Conservation (phyloP, 2,888 invertebrate genomes). For the Phorcus lineatus region DNA sequence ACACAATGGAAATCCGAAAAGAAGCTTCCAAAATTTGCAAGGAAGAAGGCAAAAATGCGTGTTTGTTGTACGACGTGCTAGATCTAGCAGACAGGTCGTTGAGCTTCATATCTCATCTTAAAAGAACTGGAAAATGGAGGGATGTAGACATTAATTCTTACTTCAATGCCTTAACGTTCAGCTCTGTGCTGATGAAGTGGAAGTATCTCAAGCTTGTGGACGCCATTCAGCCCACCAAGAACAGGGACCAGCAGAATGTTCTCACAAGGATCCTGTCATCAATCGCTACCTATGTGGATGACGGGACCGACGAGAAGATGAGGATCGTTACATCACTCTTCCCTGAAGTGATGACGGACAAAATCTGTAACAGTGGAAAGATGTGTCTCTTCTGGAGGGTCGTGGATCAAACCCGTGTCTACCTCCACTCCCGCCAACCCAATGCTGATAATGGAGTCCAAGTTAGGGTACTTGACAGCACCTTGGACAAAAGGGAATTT, state of each 20-base stretch:
- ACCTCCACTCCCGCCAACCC: neutral
- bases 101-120: neutral
- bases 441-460: neutral
- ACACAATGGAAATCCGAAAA: neutral
- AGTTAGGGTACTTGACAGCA: neutral
- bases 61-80: neutral
- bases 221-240: neutral
- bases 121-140: neutral
- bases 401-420: neutral
- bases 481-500: neutral
- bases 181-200: neutral
- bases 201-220: neutral
- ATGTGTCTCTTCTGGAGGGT: constrained; percentile 19
- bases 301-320: neutral
- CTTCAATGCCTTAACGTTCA: neutral
- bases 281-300: neutral
- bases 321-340: neutral
- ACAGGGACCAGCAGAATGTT: neutral
- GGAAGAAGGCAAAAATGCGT: neutral
- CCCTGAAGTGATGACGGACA: neutral
- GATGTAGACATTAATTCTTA: neutral
- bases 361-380: constrained; percentile 5
- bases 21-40: neutral
- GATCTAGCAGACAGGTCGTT: neutral
- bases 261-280: neutral